These are phyloP conservation scores for Sipunculus nudus DNA, from an alignment of 2,888 invertebrate species.

Conservation along the genomic window DNA sequence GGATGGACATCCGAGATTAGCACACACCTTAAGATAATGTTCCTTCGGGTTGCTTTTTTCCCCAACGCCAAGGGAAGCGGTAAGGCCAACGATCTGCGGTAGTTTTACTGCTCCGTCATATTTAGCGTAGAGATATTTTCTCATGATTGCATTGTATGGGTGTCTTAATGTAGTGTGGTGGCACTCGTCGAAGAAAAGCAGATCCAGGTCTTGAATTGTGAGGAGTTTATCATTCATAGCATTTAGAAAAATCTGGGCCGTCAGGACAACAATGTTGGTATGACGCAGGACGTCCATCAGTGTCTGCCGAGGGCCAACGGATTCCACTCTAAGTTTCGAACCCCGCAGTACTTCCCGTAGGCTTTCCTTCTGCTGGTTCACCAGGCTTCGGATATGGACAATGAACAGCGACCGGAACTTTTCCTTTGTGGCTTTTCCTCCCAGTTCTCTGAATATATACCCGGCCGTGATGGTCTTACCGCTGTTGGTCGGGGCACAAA, in stretches of 20 bases:
- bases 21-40: background rate
- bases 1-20: background rate
- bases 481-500: conserved; percentile 25
- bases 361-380: conserved; percentile 18
- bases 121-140: background rate
- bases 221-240: conserved; percentile 10
- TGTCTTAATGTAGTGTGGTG: conserved; percentile 33
- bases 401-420: conserved; percentile 22
- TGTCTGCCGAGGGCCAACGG: background rate
- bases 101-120: background rate
- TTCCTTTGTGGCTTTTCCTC: too few species aligned
- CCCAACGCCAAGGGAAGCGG: conserved; percentile 29
- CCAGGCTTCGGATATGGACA: conserved; percentile 21
- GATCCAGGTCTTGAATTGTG: conserved; percentile 11
- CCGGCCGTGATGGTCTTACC: conserved; percentile 26
- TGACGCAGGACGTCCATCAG: background rate
- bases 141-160: conserved; percentile 33
- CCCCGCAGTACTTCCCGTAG: background rate
- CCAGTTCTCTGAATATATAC: conserved; percentile 8
- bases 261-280: conserved; percentile 20
- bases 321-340: background rate
- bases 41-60: background rate
- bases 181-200: conserved; percentile 32
- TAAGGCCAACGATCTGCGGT: conserved; percentile 33
- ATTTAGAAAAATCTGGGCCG: conserved; percentile 30